phyloP scores from a whole-genome alignment of 2,888 invertebrate species.

The Hyppa rectilinea region DNA sequence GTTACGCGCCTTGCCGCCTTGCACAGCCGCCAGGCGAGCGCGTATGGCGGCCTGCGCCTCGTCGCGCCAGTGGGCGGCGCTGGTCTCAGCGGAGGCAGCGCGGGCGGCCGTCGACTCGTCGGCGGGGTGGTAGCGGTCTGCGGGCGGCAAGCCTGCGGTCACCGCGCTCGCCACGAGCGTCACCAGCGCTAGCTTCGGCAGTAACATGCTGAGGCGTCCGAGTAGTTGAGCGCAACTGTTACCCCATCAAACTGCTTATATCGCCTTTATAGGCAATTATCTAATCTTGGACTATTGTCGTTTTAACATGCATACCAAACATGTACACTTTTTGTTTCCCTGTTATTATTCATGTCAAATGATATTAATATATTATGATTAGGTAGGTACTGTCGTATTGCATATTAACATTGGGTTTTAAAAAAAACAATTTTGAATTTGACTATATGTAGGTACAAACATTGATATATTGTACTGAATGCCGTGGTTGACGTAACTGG shows the following conservation, averaged over 20 bases:
- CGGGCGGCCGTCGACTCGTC: conserved; percentile 10
- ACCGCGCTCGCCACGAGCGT: conserved; percentile 42
- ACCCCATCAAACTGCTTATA: conserved; percentile 15
- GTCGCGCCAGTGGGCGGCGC: conserved; percentile 83
- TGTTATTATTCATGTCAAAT: conserved; percentile 6
- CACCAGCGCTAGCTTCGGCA: conserved; percentile 17
- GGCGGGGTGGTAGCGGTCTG: conserved; percentile 50
- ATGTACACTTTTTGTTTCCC: conserved; percentile 6
- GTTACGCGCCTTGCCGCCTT: conserved; percentile 84
- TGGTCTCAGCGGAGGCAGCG: conserved; percentile 17
- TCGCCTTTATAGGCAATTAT: conserved; percentile 13
- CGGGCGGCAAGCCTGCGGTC: conserved; percentile 45
- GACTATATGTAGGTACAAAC: too few relatives aligned
- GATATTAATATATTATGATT: too few relatives aligned
- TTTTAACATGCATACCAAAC: conserved; percentile 15
- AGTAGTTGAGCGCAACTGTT: conserved; percentile 14
- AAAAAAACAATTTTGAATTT: too few relatives aligned
- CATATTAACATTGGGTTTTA: too few relatives aligned
- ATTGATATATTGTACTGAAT: too few relatives aligned
- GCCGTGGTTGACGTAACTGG: too few relatives aligned
- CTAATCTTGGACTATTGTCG: conserved; percentile 26
- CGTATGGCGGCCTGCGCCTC: conserved; percentile 84
- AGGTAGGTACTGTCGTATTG: too few relatives aligned
- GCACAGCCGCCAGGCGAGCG: conserved; percentile 69
- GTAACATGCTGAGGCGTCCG: conserved; percentile 20